Base-by-base conservation (phyloP, 2,113 vertebrate genomes). In the Oxygymnocypris stewartii region DNA sequence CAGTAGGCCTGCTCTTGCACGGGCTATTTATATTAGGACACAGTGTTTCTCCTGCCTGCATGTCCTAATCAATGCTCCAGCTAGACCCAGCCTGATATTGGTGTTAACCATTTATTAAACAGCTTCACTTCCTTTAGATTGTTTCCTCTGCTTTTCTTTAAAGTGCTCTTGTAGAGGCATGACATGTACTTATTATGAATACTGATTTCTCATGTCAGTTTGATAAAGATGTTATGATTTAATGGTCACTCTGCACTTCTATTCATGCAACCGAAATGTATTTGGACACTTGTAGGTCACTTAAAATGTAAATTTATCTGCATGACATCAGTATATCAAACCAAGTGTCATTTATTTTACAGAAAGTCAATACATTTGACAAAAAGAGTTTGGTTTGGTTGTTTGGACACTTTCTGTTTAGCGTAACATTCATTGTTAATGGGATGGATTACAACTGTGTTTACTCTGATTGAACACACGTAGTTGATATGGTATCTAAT, bases 1-100 rank as follows among this genome's bases (percentile, higher is more conserved):
- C 91, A 86, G 92, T 91, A 91, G 91, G 93, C 92, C 92, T 90
- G 90, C 88, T 86, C 89, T 89, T 61, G 88, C 89, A 90, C 91
- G 89, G 89, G 84, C 90, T 92, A 90, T 93, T 93, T 93, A 91
- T 91, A 91, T 86, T 87, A 87, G 79, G 87, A 78, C 89, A 86
- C 73, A 31, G 67, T 54, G 35, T 73, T 54, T 82, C 49, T 82
- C 35, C 57, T 83, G 88, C 75, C 87, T 90, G 90, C 88, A 90
- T 88, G 73, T 90, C 90, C 90, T 85, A 88, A 89, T 90, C 73
- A 31, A 0, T 76, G 81, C 88, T 91, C 87, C 87, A 85, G 89
- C 88, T 91, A 81, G 69, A 59, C 12, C 2, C 4, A 63, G 49
- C 25, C 11, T 28, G 28, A 51, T 79, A 49, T n/a, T 76, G 31